Base-by-base conservation (phyloP, 1,140 invertebrate species). In the Nixonia krombeini region DNA sequence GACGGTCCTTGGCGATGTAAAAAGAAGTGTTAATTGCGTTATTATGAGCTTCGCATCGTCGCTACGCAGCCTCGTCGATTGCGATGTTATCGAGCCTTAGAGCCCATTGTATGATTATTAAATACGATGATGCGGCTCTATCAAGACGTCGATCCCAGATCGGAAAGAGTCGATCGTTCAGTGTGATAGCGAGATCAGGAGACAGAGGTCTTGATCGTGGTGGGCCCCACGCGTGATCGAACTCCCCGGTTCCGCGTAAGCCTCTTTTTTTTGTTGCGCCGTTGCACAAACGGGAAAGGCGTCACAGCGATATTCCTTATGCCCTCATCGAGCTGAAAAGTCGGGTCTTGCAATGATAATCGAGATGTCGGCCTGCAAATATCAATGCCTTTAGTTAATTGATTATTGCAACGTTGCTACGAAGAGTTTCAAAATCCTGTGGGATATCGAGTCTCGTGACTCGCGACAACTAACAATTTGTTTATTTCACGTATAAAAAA, bases 1-100 rank as follows among this genome's bases (percentile, higher is more conserved):
- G 62, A 66, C 62, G 65, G 47, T 50, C 45, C 68, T 50, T 67
- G 56, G 58, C 29, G 64, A 50, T 51, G 57, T 31, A 57, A 72
- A 75, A 75, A 72, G 73, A 72, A 74, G 75, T 76, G 75, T 78
- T 78, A 78, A 78, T 78, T 78, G 70, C 68, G 72, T 75, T 75
- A 72, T 77, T 75, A 75, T 72, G 62, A 69, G 53, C 59, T 41
- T 45, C 38, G 62, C 21, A 68, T 72, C 56, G 68, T 64, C 51
- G 51, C 58, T 56, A 64, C 63, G 57, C 45, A 40, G 63, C 42
- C 18, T 15, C 17, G 42, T 59, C 63, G 69, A 67, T 63, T 56
- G 53, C 64, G 75, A 77, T 77, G 52, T 70, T 77, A 74, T 77
- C 75, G 65, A 38, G 49, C 57, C 33, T 46, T 51, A 45, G 49